Conservation (phyloP, 1,140 invertebrate species). For the Maniola jurtina region DNA sequence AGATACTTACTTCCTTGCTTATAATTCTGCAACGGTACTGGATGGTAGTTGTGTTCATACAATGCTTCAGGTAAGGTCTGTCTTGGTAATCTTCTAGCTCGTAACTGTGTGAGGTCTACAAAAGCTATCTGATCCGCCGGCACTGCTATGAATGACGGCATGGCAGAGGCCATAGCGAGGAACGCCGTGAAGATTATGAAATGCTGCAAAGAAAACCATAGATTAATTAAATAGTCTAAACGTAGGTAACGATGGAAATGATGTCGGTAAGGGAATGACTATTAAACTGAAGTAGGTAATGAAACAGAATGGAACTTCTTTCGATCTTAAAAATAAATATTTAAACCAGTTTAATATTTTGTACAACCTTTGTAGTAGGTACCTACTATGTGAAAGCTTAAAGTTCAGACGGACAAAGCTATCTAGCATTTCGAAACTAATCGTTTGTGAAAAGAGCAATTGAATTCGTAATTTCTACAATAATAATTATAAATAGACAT, state of each 20-base stretch:
- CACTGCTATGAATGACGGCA: constrained; percentile 80
- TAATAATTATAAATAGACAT: no score
- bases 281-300: no score
- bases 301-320: no score
- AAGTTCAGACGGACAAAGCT: no score
- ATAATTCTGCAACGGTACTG: constrained; percentile 52
- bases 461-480: no score
- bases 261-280: background rate
- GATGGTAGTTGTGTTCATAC: constrained; percentile 58
- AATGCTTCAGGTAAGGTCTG: constrained; percentile 60
- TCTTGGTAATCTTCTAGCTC: constrained; percentile 56
- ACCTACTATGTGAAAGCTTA: no score
- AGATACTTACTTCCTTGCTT: constrained; percentile 52
- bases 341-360: no score
- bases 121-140: constrained; percentile 80
- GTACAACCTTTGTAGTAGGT: no score
- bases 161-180: constrained; percentile 59
- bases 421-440: no score
- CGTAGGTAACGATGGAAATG: background rate
- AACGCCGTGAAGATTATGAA: constrained; percentile 49
- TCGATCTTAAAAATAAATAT: no score
- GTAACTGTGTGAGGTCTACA: constrained; percentile 57
- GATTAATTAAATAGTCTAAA: background rate
- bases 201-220: constrained; percentile 43
- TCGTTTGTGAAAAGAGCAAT: no score